A percentile compares a stretch with the other conserved stretches of the same genome.
Evolutionary conservation across 2,888 invertebrate species (phyloP).

Genomic region (Drosophila tanythrix): DNA sequence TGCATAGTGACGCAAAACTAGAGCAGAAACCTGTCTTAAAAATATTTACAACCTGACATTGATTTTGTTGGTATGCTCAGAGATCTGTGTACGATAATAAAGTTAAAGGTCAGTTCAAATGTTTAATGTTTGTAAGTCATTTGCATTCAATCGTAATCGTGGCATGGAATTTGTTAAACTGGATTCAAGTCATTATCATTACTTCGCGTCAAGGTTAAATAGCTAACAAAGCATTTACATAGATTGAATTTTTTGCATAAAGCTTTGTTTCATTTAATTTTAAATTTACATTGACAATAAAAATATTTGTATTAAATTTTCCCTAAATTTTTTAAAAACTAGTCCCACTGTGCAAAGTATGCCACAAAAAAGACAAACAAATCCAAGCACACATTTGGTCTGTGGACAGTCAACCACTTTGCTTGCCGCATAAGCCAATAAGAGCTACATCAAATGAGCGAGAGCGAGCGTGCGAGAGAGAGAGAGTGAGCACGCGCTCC

Average conservation of each 20-base stretch:
- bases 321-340: background rate
- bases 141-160: slow-evolving; percentile 52
- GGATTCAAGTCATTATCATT: slow-evolving; percentile 20
- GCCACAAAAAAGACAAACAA: slow-evolving; percentile 72
- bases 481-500: slow-evolving; percentile 49
- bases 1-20: slow-evolving; percentile 34
- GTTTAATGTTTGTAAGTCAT: slow-evolving; percentile 37
- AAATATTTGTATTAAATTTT: background rate
- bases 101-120: slow-evolving; percentile 34
- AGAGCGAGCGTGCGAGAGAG: slow-evolving; percentile 19
- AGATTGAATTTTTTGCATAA: background rate
- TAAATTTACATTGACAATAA: background rate
- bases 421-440: slow-evolving; percentile 75
- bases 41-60: slow-evolving; percentile 23
- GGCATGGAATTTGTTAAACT: slow-evolving; percentile 48
- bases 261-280: background rate
- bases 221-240: background rate
- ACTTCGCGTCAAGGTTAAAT: slow-evolving; percentile 27
- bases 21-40: background rate
- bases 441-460: slow-evolving; percentile 36
- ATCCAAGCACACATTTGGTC: slow-evolving; percentile 35
- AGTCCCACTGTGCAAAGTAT: slow-evolving; percentile 60
- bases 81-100: slow-evolving; percentile 39
- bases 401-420: slow-evolving; percentile 71
- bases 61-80: slow-evolving; percentile 14